Evolutionary conservation across 2,113 vertebrate species (phyloP).

Genomic region (Columba livia): DNA sequence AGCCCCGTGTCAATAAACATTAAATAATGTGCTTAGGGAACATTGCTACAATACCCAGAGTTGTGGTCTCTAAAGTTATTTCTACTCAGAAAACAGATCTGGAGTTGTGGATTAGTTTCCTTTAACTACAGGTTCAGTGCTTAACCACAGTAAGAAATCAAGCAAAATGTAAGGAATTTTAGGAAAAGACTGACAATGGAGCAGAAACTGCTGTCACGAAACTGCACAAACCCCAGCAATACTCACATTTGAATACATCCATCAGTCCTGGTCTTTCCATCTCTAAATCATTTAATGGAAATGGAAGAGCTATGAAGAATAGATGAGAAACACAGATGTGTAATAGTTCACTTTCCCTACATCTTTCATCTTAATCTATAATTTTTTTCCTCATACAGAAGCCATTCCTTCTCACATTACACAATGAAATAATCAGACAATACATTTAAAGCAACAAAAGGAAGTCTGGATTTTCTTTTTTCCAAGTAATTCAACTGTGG

Average conservation of each 20-base stretch:
- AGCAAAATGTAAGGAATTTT: not conserved
- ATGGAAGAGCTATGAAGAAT: not conserved
- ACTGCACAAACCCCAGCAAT: not conserved
- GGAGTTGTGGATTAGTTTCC: not conserved
- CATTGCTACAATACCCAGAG: not conserved
- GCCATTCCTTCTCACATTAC: not conserved
- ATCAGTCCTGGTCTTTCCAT: not conserved
- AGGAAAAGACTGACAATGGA: not conserved
- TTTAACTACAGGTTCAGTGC: not conserved
- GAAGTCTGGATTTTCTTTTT: not conserved
- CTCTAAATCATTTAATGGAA: not conserved
- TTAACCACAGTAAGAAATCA: not conserved
- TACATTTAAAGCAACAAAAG: slow-evolving; percentile 3
- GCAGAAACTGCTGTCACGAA: not conserved
- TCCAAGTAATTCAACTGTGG: not conserved
- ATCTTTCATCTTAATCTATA: not conserved
- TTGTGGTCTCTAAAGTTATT: not conserved
- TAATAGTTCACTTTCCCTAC: not conserved
- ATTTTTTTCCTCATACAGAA: not conserved
- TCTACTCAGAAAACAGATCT: not conserved
- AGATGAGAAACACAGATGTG: not conserved
- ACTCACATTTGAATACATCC: not conserved
- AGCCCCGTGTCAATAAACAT: not conserved
- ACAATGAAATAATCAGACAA: not conserved
- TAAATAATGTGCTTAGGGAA: not conserved